These are phyloP conservation scores for Euwallacea fornicatus DNA, from an alignment of 1,140 invertebrate genomes.

Conservation along the genomic window DNA sequence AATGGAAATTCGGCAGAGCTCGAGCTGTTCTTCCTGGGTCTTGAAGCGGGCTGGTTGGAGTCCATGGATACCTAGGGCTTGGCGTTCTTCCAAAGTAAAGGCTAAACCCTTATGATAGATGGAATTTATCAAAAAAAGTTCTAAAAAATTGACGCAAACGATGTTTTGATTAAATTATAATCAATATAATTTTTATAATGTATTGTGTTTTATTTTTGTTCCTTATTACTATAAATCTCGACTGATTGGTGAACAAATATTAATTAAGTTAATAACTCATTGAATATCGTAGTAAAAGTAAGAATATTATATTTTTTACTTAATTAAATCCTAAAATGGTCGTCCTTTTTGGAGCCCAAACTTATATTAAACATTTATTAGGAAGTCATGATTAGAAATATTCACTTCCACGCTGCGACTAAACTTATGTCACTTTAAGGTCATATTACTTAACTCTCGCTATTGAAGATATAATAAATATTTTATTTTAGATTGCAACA, in stretches of 20 bases:
- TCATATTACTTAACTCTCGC: no score
- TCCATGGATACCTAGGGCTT: slow-evolving; percentile 90
- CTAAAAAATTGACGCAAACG: slow-evolving; percentile 30
- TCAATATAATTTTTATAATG: neutral
- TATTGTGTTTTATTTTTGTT: neutral
- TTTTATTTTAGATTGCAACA: no score
- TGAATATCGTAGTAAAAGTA: no score
- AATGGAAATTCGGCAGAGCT: slow-evolving; percentile 84
- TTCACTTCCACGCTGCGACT: neutral
- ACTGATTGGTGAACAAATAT: no score
- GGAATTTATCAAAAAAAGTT: neutral
- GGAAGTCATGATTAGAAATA: neutral
- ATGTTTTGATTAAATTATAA: neutral
- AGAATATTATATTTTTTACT: no score
- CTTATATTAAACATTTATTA: no score
- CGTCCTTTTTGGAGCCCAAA: no score
- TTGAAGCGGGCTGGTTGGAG: slow-evolving; percentile 90
- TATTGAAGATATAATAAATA: no score
- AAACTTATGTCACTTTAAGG: neutral
- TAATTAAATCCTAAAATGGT: no score
- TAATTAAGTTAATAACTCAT: no score
- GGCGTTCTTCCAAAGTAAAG: slow-evolving; percentile 87
- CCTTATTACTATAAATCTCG: neutral
- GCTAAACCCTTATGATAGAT: slow-evolving; percentile 73
- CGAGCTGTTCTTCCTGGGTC: slow-evolving; percentile 88